These are phyloP conservation scores for Eulemur coronatus DNA, from an alignment of 2,797 vertebrate genomes.

Conservation along the genomic window DNA sequence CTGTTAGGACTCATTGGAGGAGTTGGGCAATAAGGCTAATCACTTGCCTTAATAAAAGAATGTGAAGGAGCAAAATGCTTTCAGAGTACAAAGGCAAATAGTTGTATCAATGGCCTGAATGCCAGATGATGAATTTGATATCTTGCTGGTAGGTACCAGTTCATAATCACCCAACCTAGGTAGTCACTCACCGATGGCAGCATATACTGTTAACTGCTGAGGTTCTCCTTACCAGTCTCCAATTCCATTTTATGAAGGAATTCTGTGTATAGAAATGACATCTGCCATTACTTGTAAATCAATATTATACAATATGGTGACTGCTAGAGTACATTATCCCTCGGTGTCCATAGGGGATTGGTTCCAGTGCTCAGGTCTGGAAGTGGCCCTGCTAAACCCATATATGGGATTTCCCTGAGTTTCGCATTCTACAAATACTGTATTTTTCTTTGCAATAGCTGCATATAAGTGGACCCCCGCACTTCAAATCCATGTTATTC, in stretches of 20 bases:
- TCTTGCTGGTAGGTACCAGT: background rate
- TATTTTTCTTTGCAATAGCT: background rate
- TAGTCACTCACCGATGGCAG: background rate
- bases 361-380: background rate
- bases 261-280: background rate
- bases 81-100: background rate
- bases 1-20: background rate
- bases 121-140: background rate
- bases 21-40: background rate
- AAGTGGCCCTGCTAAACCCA: background rate
- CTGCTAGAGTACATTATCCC: background rate
- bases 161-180: background rate
- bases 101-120: background rate
- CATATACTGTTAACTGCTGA: background rate
- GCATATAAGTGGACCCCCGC: background rate
- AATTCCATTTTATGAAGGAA: background rate
- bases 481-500: background rate
- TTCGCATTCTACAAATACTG: background rate
- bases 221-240: background rate
- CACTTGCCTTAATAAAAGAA: background rate
- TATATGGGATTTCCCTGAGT: background rate
- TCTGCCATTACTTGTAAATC: constrained; percentile 1
- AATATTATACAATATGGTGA: background rate
- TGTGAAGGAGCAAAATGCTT: background rate
- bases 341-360: background rate